A percentile compares a stretch with the other conserved stretches of the same genome.
Evolutionary conservation across 2,113 vertebrate species (phyloP).

Genomic region (Equus przewalskii): DNA sequence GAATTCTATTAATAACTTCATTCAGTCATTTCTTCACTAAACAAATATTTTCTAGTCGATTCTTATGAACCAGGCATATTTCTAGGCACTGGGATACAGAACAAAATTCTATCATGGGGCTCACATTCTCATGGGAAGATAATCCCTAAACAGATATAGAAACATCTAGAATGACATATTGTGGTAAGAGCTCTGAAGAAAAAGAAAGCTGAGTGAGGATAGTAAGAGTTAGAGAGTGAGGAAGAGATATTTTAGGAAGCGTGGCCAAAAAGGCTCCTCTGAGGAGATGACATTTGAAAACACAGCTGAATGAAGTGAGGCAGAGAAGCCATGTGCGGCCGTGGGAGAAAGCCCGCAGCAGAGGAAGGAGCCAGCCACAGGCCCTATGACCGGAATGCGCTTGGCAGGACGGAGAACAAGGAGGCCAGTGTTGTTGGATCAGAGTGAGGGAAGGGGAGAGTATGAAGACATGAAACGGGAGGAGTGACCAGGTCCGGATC

Average conservation of each 20-base stretch:
- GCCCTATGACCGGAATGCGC: not conserved
- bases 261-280: not conserved
- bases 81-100: not conserved
- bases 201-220: not conserved
- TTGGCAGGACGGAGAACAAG: not conserved
- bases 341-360: not conserved
- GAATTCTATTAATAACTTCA: not conserved
- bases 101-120: not conserved
- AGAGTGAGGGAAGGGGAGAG: not conserved
- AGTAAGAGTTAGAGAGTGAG: not conserved
- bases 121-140: not conserved
- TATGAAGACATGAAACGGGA: not conserved
- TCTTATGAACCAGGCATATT: not conserved
- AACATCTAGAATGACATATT: not conserved
- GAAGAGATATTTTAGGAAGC: not conserved
- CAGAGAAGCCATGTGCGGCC: rapidly evolving
- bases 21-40: conserved; percentile 15
- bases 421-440: not conserved
- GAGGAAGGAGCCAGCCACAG: not conserved
- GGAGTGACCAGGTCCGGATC: not conserved
- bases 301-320: not conserved
- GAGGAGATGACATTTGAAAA: not conserved
- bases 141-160: not conserved
- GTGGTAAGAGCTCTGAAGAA: not conserved
- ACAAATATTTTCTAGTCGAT: not conserved